phyloP scores from a whole-genome alignment of 2,888 invertebrate species.

The Andrena minutula region DNA sequence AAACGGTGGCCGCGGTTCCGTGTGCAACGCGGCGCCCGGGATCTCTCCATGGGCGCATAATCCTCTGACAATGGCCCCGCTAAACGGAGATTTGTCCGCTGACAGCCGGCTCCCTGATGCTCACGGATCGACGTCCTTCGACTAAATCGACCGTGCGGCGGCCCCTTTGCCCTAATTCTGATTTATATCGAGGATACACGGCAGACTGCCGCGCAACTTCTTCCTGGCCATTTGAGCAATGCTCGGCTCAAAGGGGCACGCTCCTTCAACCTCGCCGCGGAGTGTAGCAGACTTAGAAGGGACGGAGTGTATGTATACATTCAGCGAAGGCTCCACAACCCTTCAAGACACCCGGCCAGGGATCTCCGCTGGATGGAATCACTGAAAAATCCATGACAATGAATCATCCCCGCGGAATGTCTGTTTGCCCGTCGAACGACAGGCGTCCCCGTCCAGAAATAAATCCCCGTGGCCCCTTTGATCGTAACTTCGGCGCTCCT shows the following conservation, averaged over 20 bases:
- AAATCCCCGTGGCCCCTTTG: slow-evolving; percentile 50
- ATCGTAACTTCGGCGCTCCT: slow-evolving; percentile 50
- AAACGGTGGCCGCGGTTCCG: slow-evolving; percentile 43
- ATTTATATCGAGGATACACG: slow-evolving; percentile 69
- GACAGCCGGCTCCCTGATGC: slow-evolving; percentile 67
- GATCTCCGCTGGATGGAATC: no score
- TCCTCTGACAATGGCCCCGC: slow-evolving; percentile 75
- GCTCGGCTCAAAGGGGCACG: background rate
- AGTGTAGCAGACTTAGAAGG: no score
- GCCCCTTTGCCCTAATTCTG: slow-evolving; percentile 65
- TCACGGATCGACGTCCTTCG: slow-evolving; percentile 62
- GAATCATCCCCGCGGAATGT: background rate
- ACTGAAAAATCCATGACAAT: no score
- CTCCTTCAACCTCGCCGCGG: background rate
- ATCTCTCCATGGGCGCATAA: slow-evolving; percentile 74
- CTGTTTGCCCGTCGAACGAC: background rate
- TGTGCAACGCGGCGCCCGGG: slow-evolving; percentile 46
- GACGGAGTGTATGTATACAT: no score
- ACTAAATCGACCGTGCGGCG: slow-evolving; percentile 62
- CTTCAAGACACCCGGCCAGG: no score
- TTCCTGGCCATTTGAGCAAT: background rate
- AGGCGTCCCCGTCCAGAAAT: slow-evolving; percentile 30
- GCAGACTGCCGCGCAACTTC: slow-evolving; percentile 32
- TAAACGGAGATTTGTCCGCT: slow-evolving; percentile 75
- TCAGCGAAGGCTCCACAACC: no score